These are phyloP conservation scores for Arizona elegans DNA, from an alignment of 2,113 vertebrate species.

Conservation along the genomic window DNA sequence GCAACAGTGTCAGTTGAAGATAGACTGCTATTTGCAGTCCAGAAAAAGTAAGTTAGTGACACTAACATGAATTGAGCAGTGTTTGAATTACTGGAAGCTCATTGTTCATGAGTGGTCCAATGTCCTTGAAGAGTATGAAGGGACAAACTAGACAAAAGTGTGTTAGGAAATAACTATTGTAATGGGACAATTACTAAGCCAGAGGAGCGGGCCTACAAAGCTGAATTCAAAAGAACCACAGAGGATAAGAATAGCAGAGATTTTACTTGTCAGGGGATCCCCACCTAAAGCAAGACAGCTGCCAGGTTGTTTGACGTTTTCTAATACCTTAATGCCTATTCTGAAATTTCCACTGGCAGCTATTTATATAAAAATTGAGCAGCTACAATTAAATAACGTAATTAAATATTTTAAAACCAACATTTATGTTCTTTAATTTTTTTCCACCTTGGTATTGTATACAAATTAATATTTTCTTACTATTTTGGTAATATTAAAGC, in stretches of 20 bases:
- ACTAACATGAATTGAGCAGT: not conserved
- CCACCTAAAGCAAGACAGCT: not conserved
- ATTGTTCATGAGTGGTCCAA: not conserved
- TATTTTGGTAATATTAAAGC: not conserved
- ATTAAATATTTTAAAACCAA: not conserved
- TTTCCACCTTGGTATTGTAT: not conserved
- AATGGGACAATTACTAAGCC: not conserved
- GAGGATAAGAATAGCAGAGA: not conserved
- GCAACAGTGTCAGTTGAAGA: not conserved
- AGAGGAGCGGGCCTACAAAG: not conserved
- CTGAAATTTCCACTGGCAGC: not conserved
- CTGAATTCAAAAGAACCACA: not conserved
- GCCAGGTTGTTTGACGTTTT: not conserved
- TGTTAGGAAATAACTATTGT: not conserved
- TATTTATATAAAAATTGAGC: not conserved
- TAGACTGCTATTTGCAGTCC: not conserved
- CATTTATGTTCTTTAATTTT: not conserved
- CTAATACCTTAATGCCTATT: not conserved
- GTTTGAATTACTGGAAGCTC: not conserved
- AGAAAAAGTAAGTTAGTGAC: not conserved
- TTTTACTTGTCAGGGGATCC: not conserved
- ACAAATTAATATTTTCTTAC: not conserved
- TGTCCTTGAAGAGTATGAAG: not conserved
- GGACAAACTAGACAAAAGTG: not conserved
- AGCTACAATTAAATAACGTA: not conserved